Evolutionary conservation across 2,888 invertebrate genomes (phyloP).

Genomic region (Ophion ellenae): DNA sequence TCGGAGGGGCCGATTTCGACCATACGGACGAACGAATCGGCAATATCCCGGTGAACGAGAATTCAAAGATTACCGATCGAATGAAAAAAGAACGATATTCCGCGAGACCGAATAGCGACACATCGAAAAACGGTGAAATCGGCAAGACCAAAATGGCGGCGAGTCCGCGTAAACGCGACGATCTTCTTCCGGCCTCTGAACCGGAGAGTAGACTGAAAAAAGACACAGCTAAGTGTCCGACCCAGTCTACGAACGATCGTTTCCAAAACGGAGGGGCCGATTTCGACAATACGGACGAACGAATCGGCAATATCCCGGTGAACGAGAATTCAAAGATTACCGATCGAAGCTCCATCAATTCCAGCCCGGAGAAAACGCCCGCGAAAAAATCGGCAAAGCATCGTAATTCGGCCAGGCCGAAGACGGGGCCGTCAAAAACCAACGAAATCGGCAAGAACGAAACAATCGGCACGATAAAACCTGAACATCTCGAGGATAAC

Average conservation of each 20-base stretch:
- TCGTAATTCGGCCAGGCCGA: constrained; percentile 14
- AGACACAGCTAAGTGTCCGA: neutral
- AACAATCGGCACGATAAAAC: no score
- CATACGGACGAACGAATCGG: neutral
- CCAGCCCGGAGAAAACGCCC: neutral
- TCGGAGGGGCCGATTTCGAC: neutral
- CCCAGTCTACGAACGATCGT: neutral
- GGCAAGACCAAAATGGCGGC: neutral
- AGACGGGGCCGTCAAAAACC: neutral
- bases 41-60: neutral
- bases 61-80: neutral
- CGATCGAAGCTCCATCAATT: neutral
- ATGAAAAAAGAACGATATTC: neutral
- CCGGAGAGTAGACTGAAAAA: neutral
- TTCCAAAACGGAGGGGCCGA: neutral
- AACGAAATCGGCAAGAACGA: constrained; percentile 18
- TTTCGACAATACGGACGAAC: neutral
- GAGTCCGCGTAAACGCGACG: neutral
- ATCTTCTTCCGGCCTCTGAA: neutral
- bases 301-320: neutral
- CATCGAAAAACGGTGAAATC: neutral
- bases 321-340: neutral
- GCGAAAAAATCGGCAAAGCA: constrained; percentile 13
- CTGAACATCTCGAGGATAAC: constrained; percentile 15
- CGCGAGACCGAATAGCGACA: neutral